Conservation (phyloP, 2,888 invertebrate species). For the Schrankia costaestrigalis region DNA sequence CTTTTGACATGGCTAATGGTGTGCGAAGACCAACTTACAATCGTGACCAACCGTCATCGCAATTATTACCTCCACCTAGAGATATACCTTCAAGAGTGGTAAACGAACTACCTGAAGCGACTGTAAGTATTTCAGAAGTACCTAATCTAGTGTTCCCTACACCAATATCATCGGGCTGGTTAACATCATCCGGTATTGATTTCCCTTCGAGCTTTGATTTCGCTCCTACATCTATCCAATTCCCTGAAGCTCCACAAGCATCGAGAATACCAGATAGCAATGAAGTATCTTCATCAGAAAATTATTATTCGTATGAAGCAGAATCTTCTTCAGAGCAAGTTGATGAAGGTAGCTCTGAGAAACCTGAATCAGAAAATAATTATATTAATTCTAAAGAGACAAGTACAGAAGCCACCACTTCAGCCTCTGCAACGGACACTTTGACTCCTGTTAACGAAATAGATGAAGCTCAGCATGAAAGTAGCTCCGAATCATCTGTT, state of each 20-base stretch:
- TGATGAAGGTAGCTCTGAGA: constrained; percentile 42
- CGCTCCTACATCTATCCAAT: constrained; percentile 57
- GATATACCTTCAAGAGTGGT: constrained; percentile 47
- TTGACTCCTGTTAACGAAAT: constrained; percentile 33
- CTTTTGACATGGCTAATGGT: constrained; percentile 62
- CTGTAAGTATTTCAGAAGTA: constrained; percentile 32
- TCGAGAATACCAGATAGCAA: constrained; percentile 37
- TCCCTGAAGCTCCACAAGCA: constrained; percentile 44
- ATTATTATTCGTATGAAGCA: constrained; percentile 51
- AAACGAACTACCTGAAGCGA: constrained; percentile 38
- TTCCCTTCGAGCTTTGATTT: constrained; percentile 69
- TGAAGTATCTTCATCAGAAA: constrained; percentile 44
- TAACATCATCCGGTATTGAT: constrained; percentile 67
- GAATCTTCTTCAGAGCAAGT: constrained; percentile 51
- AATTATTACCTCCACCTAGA: constrained; percentile 62
- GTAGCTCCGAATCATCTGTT: constrained; percentile 43
- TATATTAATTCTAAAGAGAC: constrained; percentile 36
- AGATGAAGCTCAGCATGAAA: constrained; percentile 41
- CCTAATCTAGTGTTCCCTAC: constrained; percentile 68
- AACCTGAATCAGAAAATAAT: constrained; percentile 36
- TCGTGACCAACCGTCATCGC: constrained; percentile 64
- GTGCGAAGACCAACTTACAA: constrained; percentile 59
- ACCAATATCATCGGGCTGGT: constrained; percentile 67
- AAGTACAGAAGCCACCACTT: constrained; percentile 34
- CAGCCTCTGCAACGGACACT: constrained; percentile 29